phyloP scores from a whole-genome alignment of 2,888 invertebrate species.

The Napeogenes sylphis region DNA sequence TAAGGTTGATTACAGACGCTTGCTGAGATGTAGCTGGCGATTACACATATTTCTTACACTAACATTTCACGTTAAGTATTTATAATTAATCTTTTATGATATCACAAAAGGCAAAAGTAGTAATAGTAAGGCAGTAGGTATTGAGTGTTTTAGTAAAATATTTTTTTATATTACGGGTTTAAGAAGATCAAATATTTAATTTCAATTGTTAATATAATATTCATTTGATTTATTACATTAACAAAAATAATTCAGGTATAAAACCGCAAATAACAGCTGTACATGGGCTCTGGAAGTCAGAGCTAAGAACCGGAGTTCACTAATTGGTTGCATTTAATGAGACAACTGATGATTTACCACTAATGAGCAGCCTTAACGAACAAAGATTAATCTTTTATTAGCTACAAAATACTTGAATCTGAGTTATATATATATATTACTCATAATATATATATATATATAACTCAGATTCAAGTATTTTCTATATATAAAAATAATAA shows the following conservation, averaged over 20 bases:
- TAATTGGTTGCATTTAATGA: slow-evolving; percentile 68
- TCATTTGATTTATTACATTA: neutral
- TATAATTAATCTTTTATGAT: neutral
- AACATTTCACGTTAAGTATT: neutral
- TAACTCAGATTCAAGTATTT: too few species aligned
- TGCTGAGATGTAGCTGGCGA: slow-evolving; percentile 2
- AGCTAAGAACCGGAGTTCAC: slow-evolving; percentile 39
- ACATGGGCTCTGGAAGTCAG: slow-evolving; percentile 14
- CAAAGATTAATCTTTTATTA: slow-evolving; percentile 40
- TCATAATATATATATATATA: too few species aligned
- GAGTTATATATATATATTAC: slow-evolving; percentile 8
- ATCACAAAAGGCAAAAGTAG: neutral
- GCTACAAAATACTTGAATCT: too few species aligned
- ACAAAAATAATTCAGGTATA: neutral
- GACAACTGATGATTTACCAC: slow-evolving; percentile 63
- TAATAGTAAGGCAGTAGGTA: too few species aligned
- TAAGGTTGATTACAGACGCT: slow-evolving; percentile 12
- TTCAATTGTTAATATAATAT: too few species aligned
- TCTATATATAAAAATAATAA: too few species aligned
- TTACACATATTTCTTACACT: neutral
- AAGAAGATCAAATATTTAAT: too few species aligned
- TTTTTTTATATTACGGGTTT: too few species aligned
- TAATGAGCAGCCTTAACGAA: slow-evolving; percentile 55
- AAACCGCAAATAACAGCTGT: slow-evolving; percentile 4
- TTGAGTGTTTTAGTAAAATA: too few species aligned